Conservation (phyloP, 2,888 invertebrate species). For the Norana najaformis region DNA sequence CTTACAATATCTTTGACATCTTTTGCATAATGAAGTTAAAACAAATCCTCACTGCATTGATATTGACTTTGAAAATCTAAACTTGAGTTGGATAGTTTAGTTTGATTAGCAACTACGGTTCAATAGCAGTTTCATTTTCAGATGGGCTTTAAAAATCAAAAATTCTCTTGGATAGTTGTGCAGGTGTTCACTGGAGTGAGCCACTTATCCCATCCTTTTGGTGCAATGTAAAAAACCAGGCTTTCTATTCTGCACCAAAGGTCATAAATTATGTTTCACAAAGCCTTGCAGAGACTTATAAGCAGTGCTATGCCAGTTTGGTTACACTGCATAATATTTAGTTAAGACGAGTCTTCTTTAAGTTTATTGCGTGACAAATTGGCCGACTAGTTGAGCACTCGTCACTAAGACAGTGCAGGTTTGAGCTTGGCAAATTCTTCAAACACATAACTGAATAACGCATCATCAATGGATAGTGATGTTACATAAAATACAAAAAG, state of each 20-base stretch:
- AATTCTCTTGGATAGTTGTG: not conserved
- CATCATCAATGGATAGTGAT: too few relatives aligned
- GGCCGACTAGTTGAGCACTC: too few relatives aligned
- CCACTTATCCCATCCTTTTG: not conserved
- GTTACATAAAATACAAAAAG: too few relatives aligned
- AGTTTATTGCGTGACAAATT: too few relatives aligned
- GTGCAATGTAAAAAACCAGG: not conserved
- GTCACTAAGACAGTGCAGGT: too few relatives aligned
- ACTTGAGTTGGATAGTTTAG: not conserved
- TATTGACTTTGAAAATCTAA: not conserved
- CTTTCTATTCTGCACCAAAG: not conserved
- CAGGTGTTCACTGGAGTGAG: not conserved
- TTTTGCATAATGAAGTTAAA: too few relatives aligned
- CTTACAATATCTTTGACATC: too few relatives aligned
- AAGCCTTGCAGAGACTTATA: not conserved
- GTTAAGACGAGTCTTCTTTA: not conserved
- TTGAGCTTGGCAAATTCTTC: not conserved
- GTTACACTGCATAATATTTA: not conserved
- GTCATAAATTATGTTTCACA: not conserved
- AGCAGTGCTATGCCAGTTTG: not conserved
- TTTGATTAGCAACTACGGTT: not conserved
- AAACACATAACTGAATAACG: not conserved
- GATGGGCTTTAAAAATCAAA: not conserved
- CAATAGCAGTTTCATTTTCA: too few relatives aligned
- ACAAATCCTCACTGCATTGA: too few relatives aligned